Conservation (phyloP, 2,797 vertebrate genomes). For the Percopsis omiscomaycus region DNA sequence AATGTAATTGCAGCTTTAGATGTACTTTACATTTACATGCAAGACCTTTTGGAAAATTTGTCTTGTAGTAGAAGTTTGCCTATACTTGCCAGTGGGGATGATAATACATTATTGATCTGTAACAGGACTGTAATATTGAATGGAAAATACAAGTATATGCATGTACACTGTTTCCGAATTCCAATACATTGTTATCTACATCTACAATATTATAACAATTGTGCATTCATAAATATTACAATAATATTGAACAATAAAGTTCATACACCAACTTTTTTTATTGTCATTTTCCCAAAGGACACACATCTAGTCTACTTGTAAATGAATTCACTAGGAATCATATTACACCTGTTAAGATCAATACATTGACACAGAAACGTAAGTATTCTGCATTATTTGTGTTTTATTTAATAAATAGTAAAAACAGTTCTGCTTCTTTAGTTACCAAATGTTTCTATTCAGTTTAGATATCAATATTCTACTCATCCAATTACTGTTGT, state of each 20-base stretch:
- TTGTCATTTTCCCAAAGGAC: not conserved
- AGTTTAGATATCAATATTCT: not conserved
- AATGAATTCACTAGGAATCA: not conserved
- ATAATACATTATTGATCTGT: not conserved
- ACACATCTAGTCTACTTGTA: not conserved
- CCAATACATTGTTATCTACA: no score
- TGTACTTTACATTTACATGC: conserved; percentile 37
- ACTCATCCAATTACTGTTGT: conserved; percentile 13
- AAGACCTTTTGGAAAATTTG: not conserved
- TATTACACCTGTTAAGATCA: conserved; percentile 14
- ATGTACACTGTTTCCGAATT: not conserved
- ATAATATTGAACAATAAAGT: no score
- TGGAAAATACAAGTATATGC: not conserved
- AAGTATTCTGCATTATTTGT: not conserved
- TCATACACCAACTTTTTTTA: not conserved
- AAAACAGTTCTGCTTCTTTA: not conserved
- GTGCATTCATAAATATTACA: not conserved
- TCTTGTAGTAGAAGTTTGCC: no score
- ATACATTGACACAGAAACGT: not conserved
- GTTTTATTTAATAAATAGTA: not conserved
- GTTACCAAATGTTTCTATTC: not conserved
- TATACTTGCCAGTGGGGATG: not conserved
- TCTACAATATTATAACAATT: not conserved
- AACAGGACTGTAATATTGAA: not conserved
- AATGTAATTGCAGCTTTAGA: conserved; percentile 28